Evolutionary conservation across 2,113 vertebrate species (phyloP).

Genomic region (Pandion haliaetus): DNA sequence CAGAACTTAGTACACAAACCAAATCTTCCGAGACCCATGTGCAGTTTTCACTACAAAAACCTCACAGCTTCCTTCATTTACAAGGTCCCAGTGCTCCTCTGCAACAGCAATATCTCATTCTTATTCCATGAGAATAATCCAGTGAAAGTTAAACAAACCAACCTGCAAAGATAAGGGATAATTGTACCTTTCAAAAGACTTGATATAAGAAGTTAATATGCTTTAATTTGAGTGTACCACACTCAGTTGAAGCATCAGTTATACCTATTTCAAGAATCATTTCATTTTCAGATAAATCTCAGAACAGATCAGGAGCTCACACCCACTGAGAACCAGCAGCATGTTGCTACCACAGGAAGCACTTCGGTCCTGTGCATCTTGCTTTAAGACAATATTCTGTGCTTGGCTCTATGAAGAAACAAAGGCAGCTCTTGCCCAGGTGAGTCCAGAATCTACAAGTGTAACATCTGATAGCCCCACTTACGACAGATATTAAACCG

Average conservation of each 20-base stretch:
- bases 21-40: neutral
- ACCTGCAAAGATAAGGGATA: neutral
- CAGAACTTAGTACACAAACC: neutral
- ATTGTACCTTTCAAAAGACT: neutral
- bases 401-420: neutral
- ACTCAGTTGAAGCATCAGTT: neutral
- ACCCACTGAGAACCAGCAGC: neutral
- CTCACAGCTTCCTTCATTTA: neutral
- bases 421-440: neutral
- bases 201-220: neutral
- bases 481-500: neutral
- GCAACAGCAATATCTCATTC: conserved; percentile 11
- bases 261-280: neutral
- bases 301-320: neutral
- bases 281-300: neutral
- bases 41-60: conserved; percentile 18
- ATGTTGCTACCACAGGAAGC: neutral
- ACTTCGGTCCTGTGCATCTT: neutral
- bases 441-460: neutral
- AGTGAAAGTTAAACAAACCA: conserved; percentile 43
- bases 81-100: neutral
- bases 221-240: neutral
- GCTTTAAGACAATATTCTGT: neutral
- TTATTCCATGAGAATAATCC: neutral
- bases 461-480: neutral